phyloP scores from a whole-genome alignment of 2,797 vertebrate genomes.

The Hemibagrus guttatus region DNA sequence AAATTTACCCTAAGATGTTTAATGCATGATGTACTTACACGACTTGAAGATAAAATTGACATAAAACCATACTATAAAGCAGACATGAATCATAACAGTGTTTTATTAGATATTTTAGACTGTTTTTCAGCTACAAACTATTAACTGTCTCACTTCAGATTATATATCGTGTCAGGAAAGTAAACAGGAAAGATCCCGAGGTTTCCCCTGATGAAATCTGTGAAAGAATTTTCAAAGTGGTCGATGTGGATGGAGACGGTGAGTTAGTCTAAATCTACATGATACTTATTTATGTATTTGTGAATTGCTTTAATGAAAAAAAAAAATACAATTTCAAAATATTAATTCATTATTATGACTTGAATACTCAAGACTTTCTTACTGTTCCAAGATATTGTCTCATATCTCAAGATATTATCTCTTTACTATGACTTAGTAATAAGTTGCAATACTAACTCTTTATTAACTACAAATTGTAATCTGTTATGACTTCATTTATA shows the following conservation, averaged over 20 bases:
- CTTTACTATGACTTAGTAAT: neutral
- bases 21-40: neutral
- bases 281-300: neutral
- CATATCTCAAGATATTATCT: neutral
- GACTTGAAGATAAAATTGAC: neutral
- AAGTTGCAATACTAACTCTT: neutral
- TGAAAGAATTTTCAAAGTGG: conserved; percentile 68
- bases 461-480: neutral
- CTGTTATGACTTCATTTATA: neutral
- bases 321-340: neutral
- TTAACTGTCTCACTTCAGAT: conserved; percentile 58
- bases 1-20: neutral
- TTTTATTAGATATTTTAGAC: neutral
- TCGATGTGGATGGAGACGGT: conserved; percentile 73
- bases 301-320: neutral
- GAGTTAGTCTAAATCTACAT: conserved; percentile 25
- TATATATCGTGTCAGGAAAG: conserved; percentile 68
- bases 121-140: neutral
- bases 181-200: conserved; percentile 49
- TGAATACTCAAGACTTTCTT: too few species aligned
- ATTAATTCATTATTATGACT: neutral
- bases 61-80: neutral
- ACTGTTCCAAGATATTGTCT: neutral
- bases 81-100: neutral
- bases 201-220: conserved; percentile 67